A percentile compares a stretch with the other conserved stretches of the same genome.
Evolutionary conservation across 2,888 invertebrate genomes (phyloP).

Genomic region (Liodrosophila aerea): DNA sequence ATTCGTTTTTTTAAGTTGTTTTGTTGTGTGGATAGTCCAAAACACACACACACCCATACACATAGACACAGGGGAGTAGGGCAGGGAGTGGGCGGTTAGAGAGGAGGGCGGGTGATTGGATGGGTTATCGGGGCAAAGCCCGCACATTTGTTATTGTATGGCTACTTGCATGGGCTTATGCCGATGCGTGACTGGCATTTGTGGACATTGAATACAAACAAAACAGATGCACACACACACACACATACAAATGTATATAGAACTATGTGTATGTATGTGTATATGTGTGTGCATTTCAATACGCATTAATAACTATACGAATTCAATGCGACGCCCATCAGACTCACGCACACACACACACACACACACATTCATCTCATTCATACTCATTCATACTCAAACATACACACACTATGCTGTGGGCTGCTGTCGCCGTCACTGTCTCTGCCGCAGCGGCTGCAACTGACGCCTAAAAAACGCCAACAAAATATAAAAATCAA

Average conservation of each 20-base stretch:
- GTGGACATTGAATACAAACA: slow-evolving; percentile 69
- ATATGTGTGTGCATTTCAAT: slow-evolving; percentile 65
- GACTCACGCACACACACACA: slow-evolving; percentile 20
- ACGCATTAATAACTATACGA: slow-evolving; percentile 74
- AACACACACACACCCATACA: slow-evolving; percentile 29
- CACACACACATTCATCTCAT: slow-evolving; percentile 19
- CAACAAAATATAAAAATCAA: slow-evolving; percentile 75
- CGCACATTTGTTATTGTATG: slow-evolving; percentile 56
- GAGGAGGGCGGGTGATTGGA: slow-evolving; percentile 5
- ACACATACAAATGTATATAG: slow-evolving; percentile 19
- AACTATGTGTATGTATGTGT: slow-evolving; percentile 22
- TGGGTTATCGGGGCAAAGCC: slow-evolving; percentile 41
- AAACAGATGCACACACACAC: slow-evolving; percentile 46
- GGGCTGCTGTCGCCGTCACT: slow-evolving; percentile 13
- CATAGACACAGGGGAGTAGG: slow-evolving; percentile 26
- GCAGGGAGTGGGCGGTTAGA: neutral
- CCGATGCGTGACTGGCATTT: slow-evolving; percentile 74
- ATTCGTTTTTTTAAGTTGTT: slow-evolving; percentile 61
- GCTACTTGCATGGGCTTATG: slow-evolving; percentile 66
- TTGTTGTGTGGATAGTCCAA: slow-evolving; percentile 49
- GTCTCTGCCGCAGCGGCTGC: slow-evolving; percentile 43
- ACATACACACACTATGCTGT: neutral
- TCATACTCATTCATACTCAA: slow-evolving; percentile 26
- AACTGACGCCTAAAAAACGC: slow-evolving; percentile 73
- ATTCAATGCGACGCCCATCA: slow-evolving; percentile 72